Conservation (phyloP, 2,888 invertebrate genomes). For the Chironomus riparius region DNA sequence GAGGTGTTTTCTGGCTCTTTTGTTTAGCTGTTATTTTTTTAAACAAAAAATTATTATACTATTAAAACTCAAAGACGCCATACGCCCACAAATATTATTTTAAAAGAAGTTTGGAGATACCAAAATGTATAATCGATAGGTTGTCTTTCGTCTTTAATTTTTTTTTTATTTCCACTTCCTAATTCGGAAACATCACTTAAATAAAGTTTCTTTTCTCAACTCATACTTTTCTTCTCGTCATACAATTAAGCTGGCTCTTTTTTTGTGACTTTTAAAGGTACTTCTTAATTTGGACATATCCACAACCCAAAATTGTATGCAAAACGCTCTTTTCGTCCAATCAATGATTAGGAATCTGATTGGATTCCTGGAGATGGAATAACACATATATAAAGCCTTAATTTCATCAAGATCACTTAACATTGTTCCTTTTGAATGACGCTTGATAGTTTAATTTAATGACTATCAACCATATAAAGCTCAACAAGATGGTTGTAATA, state of each 20-base stretch:
- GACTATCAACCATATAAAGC: background rate
- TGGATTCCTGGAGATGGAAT: background rate
- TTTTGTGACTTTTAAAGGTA: background rate
- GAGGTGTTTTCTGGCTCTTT: background rate
- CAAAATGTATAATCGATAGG: conserved; percentile 17
- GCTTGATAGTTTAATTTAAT: conserved; percentile 5
- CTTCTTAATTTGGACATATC: background rate
- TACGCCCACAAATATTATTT: background rate
- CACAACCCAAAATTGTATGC: conserved; percentile 12
- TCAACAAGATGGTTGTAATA: background rate
- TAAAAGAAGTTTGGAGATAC: background rate
- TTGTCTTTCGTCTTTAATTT: background rate
- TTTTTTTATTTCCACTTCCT: conserved; percentile 22
- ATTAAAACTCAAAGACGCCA: conserved; percentile 4
- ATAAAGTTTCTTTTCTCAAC: background rate
- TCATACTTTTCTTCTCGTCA: background rate
- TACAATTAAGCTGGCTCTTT: background rate
- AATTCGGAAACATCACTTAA: conserved; percentile 24
- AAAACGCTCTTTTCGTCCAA: background rate
- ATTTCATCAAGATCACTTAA: conserved; percentile 24
- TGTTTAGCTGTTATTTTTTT: background rate
- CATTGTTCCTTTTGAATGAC: conserved; percentile 14
- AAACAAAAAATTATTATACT: background rate
- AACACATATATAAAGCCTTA: background rate
- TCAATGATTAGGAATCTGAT: conserved; percentile 2